Evolutionary conservation across 2,113 vertebrate genomes (phyloP).

Genomic region (Oryzias melastigma): DNA sequence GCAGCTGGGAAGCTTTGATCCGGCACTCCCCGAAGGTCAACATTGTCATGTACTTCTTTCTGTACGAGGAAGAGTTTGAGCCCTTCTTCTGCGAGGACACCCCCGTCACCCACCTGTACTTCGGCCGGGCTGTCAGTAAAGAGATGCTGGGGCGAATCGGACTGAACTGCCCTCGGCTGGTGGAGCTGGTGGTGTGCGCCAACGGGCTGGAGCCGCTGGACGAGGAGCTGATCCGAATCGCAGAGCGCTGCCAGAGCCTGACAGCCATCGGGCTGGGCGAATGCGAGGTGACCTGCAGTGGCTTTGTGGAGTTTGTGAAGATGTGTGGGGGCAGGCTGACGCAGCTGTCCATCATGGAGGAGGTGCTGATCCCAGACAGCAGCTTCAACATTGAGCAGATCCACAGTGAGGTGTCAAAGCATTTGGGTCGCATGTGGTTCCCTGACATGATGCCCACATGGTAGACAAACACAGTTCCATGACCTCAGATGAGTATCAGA

Average conservation of each 20-base stretch:
- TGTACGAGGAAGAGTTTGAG: constrained; percentile 92
- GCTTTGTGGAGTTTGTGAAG: constrained; percentile 95
- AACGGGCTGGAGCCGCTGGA: constrained; percentile 90
- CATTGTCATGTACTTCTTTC: constrained; percentile 97
- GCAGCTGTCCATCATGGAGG: constrained; percentile 95
- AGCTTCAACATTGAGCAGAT: constrained; percentile 93
- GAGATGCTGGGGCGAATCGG: constrained; percentile 92
- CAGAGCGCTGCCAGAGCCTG: constrained; percentile 87
- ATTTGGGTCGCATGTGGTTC: constrained; percentile 93
- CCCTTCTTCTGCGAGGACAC: constrained; percentile 91
- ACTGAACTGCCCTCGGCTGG: constrained; percentile 89
- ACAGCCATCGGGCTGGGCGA: constrained; percentile 92
- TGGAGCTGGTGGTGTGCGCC: constrained; percentile 94
- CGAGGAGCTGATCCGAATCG: constrained; percentile 93
- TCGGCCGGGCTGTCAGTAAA: constrained; percentile 92
- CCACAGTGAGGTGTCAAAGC: constrained; percentile 94
- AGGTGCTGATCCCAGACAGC: constrained; percentile 92
- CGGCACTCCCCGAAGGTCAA: constrained; percentile 93
- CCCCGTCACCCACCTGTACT: constrained; percentile 93
- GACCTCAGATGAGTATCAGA: background rate
- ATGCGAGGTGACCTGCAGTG: constrained; percentile 94
- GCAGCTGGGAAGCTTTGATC: constrained; percentile 94
- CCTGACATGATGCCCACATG: constrained; percentile 97
- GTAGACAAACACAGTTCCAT: constrained; percentile 60
- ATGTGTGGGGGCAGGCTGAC: constrained; percentile 92